Evolutionary conservation across 2,888 invertebrate species (phyloP).

Genomic region (Hoplodrina ambigua): DNA sequence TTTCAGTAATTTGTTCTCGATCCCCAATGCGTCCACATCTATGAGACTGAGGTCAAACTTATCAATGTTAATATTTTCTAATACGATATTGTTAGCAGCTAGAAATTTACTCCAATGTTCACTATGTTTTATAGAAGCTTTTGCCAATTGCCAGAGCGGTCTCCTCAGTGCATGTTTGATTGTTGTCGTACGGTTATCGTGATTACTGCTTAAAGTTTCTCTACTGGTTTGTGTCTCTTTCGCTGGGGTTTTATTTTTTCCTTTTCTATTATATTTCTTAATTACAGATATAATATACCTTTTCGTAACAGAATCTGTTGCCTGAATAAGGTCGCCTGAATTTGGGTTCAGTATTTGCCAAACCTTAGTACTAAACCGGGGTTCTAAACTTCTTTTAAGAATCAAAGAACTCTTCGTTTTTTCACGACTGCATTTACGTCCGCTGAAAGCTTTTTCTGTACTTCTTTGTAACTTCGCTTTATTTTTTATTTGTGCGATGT

Average conservation of each 20-base stretch:
- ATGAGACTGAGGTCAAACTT: conserved; percentile 68
- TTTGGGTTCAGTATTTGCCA: conserved; percentile 52
- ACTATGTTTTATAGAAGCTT: conserved; percentile 65
- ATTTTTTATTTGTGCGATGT: neutral
- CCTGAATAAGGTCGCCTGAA: conserved; percentile 43
- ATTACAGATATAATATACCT: conserved; percentile 51
- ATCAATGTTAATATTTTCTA: conserved; percentile 72
- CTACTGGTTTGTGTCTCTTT: conserved; percentile 48
- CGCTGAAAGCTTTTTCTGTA: conserved; percentile 12
- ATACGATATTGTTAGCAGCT: conserved; percentile 66
- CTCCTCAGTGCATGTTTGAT: conserved; percentile 66
- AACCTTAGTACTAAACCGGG: conserved; percentile 42
- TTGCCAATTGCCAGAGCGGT: conserved; percentile 68
- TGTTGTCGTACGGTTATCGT: conserved; percentile 41
- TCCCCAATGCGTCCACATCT: conserved; percentile 69
- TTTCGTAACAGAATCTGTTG: conserved; percentile 50
- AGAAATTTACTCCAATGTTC: conserved; percentile 62
- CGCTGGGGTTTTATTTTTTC: conserved; percentile 24
- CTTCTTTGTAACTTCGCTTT: conserved; percentile 13
- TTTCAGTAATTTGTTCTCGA: conserved; percentile 69
- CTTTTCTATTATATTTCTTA: conserved; percentile 50
- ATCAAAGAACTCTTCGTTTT: neutral
- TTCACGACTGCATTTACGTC: conserved; percentile 6
- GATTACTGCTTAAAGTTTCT: conserved; percentile 9
- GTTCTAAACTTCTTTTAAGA: conserved; percentile 35